phyloP scores from a whole-genome alignment of 2,797 vertebrate species.

The Babyrousa celebensis region DNA sequence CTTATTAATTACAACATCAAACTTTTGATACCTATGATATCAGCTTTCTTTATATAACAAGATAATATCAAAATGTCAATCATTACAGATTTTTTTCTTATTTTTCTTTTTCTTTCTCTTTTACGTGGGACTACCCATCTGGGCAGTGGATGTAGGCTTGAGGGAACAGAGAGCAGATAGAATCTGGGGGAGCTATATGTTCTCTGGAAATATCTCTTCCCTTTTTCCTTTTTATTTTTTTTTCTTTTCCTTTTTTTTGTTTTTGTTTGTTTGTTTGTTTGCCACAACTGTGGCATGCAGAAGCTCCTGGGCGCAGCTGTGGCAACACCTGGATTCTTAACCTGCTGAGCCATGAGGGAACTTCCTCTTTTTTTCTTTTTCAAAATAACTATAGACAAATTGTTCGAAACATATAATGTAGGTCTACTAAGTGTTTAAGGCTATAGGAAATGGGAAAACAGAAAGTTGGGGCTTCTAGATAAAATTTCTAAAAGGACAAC shows the following conservation, averaged over 20 bases:
- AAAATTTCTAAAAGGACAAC: conserved; percentile 11
- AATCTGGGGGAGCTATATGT: background rate
- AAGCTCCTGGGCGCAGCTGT: too few species aligned
- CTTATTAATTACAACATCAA: conserved; percentile 21
- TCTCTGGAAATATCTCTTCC: background rate
- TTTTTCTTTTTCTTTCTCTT: conserved; percentile 10
- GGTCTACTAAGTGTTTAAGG: background rate
- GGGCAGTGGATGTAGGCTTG: background rate
- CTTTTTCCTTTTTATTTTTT: background rate
- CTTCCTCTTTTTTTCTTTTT: background rate
- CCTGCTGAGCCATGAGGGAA: too few species aligned
- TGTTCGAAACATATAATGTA: conserved; percentile 1
- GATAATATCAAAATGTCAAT: background rate
- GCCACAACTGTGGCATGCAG: too few species aligned
- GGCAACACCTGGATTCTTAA: too few species aligned
- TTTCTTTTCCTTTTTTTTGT: too few species aligned
- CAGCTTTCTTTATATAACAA: background rate
- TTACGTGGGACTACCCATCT: background rate
- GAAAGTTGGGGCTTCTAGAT: background rate
- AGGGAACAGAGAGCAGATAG: background rate
- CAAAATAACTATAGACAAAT: background rate
- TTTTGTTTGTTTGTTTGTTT: too few species aligned
- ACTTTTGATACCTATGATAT: background rate
- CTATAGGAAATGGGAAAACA: background rate
- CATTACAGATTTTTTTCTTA: background rate